Percentiles rank a stretch among this genome's conserved stretches.
These are phyloP conservation scores for Raja brachyura DNA, from an alignment of 2,113 vertebrate species.

Conservation along the genomic window DNA sequence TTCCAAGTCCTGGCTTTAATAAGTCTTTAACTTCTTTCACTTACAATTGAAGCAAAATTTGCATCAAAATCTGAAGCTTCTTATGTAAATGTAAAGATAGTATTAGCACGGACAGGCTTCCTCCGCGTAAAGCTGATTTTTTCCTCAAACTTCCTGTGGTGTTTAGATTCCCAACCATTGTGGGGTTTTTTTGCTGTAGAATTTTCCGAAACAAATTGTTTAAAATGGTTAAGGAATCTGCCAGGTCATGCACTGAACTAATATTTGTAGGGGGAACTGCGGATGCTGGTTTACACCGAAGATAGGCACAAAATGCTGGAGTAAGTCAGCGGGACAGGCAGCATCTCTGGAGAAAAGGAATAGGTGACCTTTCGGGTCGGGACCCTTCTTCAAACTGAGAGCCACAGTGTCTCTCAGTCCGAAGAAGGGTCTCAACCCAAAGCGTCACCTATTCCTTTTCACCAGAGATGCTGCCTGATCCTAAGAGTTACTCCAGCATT, in stretches of 20 bases:
- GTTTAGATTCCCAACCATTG: background rate
- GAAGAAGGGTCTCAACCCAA: too few species aligned
- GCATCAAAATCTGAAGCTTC: background rate
- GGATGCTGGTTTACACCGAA: too few species aligned
- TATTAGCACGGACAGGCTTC: background rate
- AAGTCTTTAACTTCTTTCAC: background rate
- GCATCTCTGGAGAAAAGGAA: too few species aligned
- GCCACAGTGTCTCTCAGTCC: too few species aligned
- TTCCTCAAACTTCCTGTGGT: background rate
- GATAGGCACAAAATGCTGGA: too few species aligned
- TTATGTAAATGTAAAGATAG: background rate
- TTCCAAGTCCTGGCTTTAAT: background rate
- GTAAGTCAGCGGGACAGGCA: too few species aligned
- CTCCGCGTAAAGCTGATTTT: background rate
- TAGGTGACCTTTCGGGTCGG: too few species aligned
- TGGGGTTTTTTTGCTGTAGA: background rate
- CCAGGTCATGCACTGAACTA: background rate
- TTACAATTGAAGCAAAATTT: conserved; percentile 2
- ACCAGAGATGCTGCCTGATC: too few species aligned
- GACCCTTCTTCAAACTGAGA: too few species aligned
- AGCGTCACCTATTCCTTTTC: too few species aligned
- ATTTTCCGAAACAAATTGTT: background rate
- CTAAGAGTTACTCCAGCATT: too few species aligned
- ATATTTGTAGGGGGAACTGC: background rate
- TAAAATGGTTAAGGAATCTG: background rate